These are phyloP conservation scores for Archilochus colubris DNA, from an alignment of 2,113 vertebrate genomes.

Conservation along the genomic window DNA sequence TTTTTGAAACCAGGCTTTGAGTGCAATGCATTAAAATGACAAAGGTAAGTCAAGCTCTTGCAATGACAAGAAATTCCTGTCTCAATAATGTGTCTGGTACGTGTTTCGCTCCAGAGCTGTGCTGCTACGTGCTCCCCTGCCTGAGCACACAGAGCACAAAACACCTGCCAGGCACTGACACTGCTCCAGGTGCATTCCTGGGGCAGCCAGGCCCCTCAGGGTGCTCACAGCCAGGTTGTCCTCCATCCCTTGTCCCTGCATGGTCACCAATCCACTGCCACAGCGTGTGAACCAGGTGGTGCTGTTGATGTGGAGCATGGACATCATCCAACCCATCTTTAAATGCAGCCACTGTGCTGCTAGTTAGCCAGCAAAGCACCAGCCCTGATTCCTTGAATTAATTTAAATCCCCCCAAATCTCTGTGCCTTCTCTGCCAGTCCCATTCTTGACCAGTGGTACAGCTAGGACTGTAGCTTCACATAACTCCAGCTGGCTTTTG, in stretches of 20 bases:
- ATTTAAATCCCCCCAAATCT: background rate
- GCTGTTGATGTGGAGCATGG: accelerated
- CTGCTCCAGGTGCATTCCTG: constrained; percentile 12
- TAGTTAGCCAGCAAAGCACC: background rate
- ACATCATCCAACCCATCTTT: accelerated
- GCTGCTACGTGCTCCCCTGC: constrained; percentile 59
- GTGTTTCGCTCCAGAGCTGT: background rate
- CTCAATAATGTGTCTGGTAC: constrained; percentile 47
- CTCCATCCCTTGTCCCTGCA: accelerated
- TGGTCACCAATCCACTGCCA: background rate
- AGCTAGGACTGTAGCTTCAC: background rate
- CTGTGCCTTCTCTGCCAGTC: background rate
- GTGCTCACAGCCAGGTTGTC: accelerated
- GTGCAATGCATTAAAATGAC: constrained; percentile 57
- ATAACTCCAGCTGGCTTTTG: background rate
- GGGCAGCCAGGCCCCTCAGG: background rate
- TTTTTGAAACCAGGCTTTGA: constrained; percentile 1
- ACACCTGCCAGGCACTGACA: constrained; percentile 14
- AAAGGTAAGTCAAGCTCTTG: constrained; percentile 47
- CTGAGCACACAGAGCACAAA: constrained; percentile 29
- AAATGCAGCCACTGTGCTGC: background rate
- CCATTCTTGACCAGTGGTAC: background rate
- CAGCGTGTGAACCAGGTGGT: accelerated
- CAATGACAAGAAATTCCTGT: constrained; percentile 71
- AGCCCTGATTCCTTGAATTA: background rate